These are phyloP conservation scores for Drosophila aldrichi DNA, from an alignment of 2,888 invertebrate species.

Conservation along the genomic window DNA sequence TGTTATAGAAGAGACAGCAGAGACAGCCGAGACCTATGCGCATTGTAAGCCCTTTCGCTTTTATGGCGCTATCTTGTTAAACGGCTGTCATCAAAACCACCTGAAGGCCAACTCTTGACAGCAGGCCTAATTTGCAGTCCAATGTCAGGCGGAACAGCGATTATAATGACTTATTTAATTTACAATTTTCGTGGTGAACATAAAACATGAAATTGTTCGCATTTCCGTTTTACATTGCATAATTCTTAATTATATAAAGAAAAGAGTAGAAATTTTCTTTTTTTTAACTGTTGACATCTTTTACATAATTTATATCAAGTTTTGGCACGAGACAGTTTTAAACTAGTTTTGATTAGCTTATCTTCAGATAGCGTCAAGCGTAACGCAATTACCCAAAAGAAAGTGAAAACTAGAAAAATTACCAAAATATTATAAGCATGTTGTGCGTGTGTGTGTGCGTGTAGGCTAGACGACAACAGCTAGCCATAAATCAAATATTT, in stretches of 20 bases:
- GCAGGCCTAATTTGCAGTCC: conserved; percentile 45
- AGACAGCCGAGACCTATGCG: conserved; percentile 3
- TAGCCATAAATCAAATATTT: conserved; percentile 26
- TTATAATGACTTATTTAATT: conserved; percentile 5
- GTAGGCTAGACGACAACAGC: conserved; percentile 4
- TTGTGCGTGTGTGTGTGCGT: neutral
- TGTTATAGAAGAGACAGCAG: conserved; percentile 1
- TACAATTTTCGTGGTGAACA: conserved; percentile 7
- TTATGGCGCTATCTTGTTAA: conserved; percentile 25
- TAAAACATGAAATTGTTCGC: conserved; percentile 50
- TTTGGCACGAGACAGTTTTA: conserved; percentile 37
- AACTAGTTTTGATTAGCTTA: conserved; percentile 46
- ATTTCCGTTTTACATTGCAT: conserved; percentile 59
- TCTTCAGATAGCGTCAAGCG: conserved; percentile 22
- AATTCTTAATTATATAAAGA: conserved; percentile 36
- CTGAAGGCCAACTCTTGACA: conserved; percentile 25
- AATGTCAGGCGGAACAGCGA: conserved; percentile 34
- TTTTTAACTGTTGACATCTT: conserved; percentile 30
- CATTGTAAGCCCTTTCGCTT: conserved; percentile 31
- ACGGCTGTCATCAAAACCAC: conserved; percentile 35
- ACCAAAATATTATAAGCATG: conserved; percentile 13
- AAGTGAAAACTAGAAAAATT: conserved; percentile 42
- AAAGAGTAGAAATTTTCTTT: conserved; percentile 27
- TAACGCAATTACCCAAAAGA: conserved; percentile 44
- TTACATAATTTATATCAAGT: conserved; percentile 58